Conservation (phyloP, 2,113 vertebrate species). For the Melanostigma gelatinosum region DNA sequence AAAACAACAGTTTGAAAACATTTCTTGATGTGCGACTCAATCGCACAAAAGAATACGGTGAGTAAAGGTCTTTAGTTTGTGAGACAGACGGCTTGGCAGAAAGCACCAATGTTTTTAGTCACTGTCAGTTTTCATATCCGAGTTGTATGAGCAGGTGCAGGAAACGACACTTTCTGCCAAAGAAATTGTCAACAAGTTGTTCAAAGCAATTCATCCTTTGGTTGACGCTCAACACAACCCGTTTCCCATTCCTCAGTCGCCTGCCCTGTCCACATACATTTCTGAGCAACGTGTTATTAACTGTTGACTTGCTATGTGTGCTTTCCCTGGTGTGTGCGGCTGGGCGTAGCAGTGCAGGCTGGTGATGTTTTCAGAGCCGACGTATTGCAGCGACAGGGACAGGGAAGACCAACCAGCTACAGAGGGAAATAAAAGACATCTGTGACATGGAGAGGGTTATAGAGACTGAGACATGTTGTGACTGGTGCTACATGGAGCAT, state of each 20-base stretch:
- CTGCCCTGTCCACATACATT: neutral
- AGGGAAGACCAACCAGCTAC: too few species aligned
- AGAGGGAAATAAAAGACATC: neutral
- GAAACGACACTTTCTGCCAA: neutral
- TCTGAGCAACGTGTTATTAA: neutral
- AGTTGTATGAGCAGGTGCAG: neutral
- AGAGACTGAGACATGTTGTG: neutral
- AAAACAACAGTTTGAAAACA: too few species aligned
- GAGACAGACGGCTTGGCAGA: neutral
- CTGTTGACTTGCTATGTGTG: conserved; percentile 7
- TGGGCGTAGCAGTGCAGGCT: neutral
- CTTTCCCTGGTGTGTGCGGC: neutral
- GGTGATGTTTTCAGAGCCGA: conserved; percentile 27
- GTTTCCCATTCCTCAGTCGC: neutral
- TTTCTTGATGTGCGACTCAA: too few species aligned
- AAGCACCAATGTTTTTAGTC: conserved; percentile 3
- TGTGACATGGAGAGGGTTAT: neutral
- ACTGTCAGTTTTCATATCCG: neutral
- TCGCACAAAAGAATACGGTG: too few species aligned
- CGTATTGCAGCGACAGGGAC: neutral
- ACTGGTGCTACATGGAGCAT: neutral
- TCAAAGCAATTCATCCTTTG: neutral
- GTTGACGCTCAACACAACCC: neutral
- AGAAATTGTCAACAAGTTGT: neutral
- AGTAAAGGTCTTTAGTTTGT: too few species aligned